phyloP scores from a whole-genome alignment of 2,113 vertebrate species.

The Hypocryptadius cinnamomeus region DNA sequence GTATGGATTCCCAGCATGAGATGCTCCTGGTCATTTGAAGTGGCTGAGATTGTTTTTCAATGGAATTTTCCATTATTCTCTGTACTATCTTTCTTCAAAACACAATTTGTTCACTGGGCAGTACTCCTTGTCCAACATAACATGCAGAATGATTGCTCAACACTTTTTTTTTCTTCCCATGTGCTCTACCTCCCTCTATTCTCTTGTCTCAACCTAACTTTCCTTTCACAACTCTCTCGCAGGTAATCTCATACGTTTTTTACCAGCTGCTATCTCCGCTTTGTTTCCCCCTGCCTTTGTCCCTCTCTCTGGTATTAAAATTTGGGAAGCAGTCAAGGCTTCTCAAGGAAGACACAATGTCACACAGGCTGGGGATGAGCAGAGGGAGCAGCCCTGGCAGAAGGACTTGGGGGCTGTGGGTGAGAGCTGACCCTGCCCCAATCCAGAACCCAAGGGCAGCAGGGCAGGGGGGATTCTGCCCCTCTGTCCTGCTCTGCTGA shows the following conservation, averaged over 20 bases:
- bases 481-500: not conserved
- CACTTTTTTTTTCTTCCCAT: not conserved
- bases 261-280: accelerated
- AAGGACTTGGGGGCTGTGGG: not conserved
- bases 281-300: accelerated
- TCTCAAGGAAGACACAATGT: not conserved
- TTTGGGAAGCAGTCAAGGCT: not conserved
- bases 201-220: not conserved
- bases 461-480: not conserved
- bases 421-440: not conserved
- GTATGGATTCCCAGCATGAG: not conserved
- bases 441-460: not conserved
- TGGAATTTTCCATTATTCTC: conserved; percentile 17
- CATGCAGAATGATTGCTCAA: not conserved
- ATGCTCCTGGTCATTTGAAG: conserved; percentile 14
- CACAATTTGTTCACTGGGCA: not conserved
- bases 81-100: not conserved
- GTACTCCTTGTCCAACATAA: not conserved
- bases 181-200: not conserved
- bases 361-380: not conserved
- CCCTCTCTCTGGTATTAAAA: no score
- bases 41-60: not conserved
- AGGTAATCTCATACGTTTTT: not conserved
- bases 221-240: not conserved
- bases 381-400: not conserved